Base-by-base conservation (phyloP, 2,888 invertebrate genomes). In the Lumbricus terrestris region DNA sequence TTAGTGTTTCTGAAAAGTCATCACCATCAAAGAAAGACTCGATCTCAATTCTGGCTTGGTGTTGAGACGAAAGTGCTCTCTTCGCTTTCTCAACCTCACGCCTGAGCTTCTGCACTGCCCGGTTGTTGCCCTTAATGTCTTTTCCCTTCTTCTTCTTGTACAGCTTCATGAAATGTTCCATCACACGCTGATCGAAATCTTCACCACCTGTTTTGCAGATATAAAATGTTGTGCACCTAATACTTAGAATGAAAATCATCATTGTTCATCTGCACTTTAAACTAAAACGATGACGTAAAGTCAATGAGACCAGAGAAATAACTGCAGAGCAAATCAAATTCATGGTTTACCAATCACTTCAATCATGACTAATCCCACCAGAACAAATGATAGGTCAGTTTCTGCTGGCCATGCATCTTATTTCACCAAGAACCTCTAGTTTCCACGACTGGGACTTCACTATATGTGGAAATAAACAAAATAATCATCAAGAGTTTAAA, bases 141-240 rank as follows among this genome's bases (percentile, higher is more conserved):
- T 98, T 98, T 95, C 98, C 98, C 96, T 97, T 98, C 97, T 99
- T 98, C 96, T 98, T 98, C 96, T 99, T 98, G 96, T 98, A 98
- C 94, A 99, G 95, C 95, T 99, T 99, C 95, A 98, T 98, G 96
- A 99, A 99, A 96, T 99, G 98, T 94, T 99, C 98, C 98, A 99
- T 98, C 8, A 99, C 98, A 93, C 98, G 96, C 95, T 99, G 98
- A 96, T 99, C 98, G 95, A 99, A 99, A 96, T 99, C 99, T 96
- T 99, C 99, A 95, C 99, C 99, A 94, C 99, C 96, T 95, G 91
- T 34, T 69, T 69, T 69, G 69, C 13, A n/a, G n/a, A 34, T 37
- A 69, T 69, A 29, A 69, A 69, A 69, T n/a, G 13, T 54, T 5
- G 11, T 69, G 69, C 69, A n/a, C n/a, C 0, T 69, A n/a, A n/a